These are phyloP conservation scores for Scolopax rusticola DNA, from an alignment of 2,797 vertebrate genomes.

Conservation along the genomic window DNA sequence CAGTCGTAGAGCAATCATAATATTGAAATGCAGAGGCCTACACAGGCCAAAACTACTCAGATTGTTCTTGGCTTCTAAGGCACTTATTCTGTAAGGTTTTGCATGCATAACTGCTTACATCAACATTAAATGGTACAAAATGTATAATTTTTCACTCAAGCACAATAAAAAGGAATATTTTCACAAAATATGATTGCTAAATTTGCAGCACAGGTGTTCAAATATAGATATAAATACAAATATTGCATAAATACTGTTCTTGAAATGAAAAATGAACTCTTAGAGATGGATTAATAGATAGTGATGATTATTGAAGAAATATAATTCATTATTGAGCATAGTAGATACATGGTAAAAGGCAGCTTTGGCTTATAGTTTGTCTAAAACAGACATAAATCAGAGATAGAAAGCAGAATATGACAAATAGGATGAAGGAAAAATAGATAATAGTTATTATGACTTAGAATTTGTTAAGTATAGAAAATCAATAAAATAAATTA, in stretches of 20 bases:
- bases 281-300: background rate
- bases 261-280: background rate
- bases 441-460: background rate
- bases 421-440: background rate
- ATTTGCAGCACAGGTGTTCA: conserved; percentile 25
- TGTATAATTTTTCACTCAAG: background rate
- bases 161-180: background rate
- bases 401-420: background rate
- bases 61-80: background rate
- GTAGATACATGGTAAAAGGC: background rate
- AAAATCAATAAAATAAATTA: background rate
- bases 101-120: background rate
- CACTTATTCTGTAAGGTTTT: background rate
- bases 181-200: background rate
- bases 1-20: background rate
- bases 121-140: conserved; percentile 6
- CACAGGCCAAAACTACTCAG: background rate
- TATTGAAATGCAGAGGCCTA: background rate
- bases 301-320: background rate
- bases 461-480: background rate
- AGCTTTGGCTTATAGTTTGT: background rate
- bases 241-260: background rate
- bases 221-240: background rate
- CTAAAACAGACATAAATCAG: background rate
- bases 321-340: background rate